Evolutionary conservation across 2,888 invertebrate genomes (phyloP), one percentile per base, ranked within the genome.

Genomic region (Mesodorylaimus sp.): DNA sequence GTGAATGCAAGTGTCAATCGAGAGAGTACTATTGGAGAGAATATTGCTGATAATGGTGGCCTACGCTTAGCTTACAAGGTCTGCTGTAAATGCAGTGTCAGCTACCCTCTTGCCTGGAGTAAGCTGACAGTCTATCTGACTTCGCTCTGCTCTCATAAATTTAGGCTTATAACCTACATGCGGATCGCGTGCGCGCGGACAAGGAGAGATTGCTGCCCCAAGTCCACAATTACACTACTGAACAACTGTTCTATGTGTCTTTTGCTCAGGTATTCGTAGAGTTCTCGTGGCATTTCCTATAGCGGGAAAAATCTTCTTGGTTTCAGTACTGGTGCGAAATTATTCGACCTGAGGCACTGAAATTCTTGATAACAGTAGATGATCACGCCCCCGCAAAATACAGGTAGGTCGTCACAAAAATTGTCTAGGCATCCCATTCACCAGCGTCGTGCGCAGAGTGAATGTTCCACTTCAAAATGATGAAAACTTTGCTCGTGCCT

Each of bases 401-500:
- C 21, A 10, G 41, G 41, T 39, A 39, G 7, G 32, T 32, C 16
- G 32, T n/a, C n/a, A n/a, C n/a, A n/a, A 16, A 13, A 32, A 16
- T 13, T 13, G 10, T 32, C 10, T 13, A 32, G 10, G 10, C 10
- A 7, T 13, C 7, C 32, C 32, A 32, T 32, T 16, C 10, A 7
- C 16, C 10, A 32, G 10, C 7, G 32, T 10, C 16, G 10, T 36
- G 10, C n/a, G n/a, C 25, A 29, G 64, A 25, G 61, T 63, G 5
- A 60, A 59, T 51, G 60, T 60, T 7, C 59, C 63, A 25, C 56
- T 63, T 23, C 60, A 59, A 42, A 65, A 65, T 51, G 54, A 59
- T 32, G 59, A 58, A 19, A 60, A 59, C 3, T 65, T 65, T 48
- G 57, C 63, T 3, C 58, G 59, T 41, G 60, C 60, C 25, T 65